Percentiles rank a stretch among this genome's conserved stretches.
These are phyloP conservation scores for Andrena chrysosceles DNA, from an alignment of 2,888 invertebrate species.

Conservation along the genomic window DNA sequence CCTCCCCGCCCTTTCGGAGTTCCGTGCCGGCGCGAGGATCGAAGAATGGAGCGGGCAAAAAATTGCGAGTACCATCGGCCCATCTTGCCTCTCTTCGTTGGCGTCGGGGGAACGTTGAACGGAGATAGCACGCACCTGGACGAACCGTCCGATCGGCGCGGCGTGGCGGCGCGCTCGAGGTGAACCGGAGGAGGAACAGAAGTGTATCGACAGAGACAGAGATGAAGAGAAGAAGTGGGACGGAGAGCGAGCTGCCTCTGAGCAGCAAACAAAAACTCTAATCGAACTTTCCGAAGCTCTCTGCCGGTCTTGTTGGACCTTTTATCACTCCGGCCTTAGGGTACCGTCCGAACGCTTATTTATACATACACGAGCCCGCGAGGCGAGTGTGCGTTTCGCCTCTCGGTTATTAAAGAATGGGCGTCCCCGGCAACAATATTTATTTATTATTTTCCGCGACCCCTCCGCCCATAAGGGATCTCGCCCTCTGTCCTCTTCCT, in stretches of 20 bases:
- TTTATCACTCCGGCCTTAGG: constrained; percentile 69
- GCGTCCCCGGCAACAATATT: constrained; percentile 75
- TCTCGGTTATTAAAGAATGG: constrained; percentile 76
- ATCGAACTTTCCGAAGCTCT: constrained; percentile 78
- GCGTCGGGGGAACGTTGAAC: constrained; percentile 60
- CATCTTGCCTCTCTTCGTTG: constrained; percentile 39
- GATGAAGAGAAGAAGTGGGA: constrained; percentile 30
- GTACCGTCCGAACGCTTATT: constrained; percentile 64
- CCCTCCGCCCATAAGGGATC: constrained; percentile 61
- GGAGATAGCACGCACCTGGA: constrained; percentile 74
- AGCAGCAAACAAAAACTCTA: constrained; percentile 77
- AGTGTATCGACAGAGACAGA: constrained; percentile 8
- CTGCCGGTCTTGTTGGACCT: constrained; percentile 66
- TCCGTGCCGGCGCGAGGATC: constrained; percentile 44
- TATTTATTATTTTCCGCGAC: constrained; percentile 75
- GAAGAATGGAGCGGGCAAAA: constrained; percentile 60
- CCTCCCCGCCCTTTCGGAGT: constrained; percentile 16
- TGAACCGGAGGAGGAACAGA: constrained; percentile 46
- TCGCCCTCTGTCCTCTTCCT: constrained; percentile 42
- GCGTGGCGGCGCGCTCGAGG: constrained; percentile 59
- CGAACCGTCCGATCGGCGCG: constrained; percentile 56
- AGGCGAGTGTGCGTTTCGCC: constrained; percentile 57
- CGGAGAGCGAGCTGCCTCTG: constrained; percentile 55
- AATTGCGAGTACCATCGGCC: constrained; percentile 64
- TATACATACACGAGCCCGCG: constrained; percentile 46